Conservation (phyloP, 2,888 invertebrate genomes). For the Hyppa rectilinea region DNA sequence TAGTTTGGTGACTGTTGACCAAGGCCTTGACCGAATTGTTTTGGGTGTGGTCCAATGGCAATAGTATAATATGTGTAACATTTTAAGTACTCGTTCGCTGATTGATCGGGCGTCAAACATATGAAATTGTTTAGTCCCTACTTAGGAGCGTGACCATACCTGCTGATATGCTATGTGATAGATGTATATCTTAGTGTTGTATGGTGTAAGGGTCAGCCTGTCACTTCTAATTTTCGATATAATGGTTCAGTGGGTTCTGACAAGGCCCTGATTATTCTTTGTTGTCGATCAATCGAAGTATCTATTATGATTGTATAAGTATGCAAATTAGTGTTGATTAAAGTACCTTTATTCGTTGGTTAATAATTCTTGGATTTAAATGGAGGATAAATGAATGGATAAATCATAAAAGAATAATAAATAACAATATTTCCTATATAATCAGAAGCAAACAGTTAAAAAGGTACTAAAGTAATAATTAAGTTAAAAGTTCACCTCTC, state of each 20-base stretch:
- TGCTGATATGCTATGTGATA: constrained; percentile 18
- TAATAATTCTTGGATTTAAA: neutral
- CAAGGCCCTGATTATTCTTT: constrained; percentile 29
- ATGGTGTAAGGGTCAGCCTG: constrained; percentile 45
- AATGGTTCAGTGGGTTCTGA: constrained; percentile 31
- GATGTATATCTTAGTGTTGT: constrained; percentile 20
- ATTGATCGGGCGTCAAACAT: constrained; percentile 58
- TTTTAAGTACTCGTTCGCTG: constrained; percentile 40
- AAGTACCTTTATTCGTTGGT: neutral
- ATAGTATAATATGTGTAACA: constrained; percentile 58
- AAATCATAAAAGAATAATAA: neutral
- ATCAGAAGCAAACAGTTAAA: no score
- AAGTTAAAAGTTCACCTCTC: constrained; percentile 19
- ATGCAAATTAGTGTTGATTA: constrained; percentile 22
- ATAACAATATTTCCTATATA: neutral
- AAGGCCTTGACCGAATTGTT: constrained; percentile 82
- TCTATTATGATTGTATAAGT: neutral
- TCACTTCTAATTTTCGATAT: constrained; percentile 20
- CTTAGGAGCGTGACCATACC: constrained; percentile 45
- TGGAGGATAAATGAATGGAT: no score
- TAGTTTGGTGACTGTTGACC: constrained; percentile 71
- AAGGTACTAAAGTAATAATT: neutral
- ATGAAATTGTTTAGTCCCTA: constrained; percentile 46
- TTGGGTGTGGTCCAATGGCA: constrained; percentile 74
- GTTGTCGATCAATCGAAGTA: constrained; percentile 17